Evolutionary conservation across 35 echinoderm and acorn worm species (phyloP).

Genomic region (Apostichopus parvimensis): DNA sequence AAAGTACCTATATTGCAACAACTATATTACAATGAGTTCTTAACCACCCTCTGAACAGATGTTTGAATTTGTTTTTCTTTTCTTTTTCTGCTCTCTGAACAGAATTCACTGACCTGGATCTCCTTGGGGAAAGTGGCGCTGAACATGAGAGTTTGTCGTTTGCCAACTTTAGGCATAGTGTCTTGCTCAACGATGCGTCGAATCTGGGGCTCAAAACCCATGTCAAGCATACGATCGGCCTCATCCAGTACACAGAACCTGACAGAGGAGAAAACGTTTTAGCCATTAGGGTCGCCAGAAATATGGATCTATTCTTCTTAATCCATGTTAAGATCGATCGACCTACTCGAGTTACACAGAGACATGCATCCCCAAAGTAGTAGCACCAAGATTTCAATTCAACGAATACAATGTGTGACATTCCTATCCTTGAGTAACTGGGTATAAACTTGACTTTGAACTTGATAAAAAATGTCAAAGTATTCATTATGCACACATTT

Average conservation of each 20-base stretch:
- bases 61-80: no score
- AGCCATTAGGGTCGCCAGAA: neutral
- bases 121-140: conserved; percentile 97
- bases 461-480: neutral
- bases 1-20: no score
- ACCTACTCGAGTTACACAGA: neutral
- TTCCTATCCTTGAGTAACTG: no score
- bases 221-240: conserved; percentile 98
- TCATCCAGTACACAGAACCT: conserved; percentile 89
- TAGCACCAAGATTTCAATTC: no score
- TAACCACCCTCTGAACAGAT: no score
- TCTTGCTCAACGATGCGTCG: conserved; percentile 94
- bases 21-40: no score
- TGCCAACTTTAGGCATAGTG: conserved; percentile 92
- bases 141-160: conserved; percentile 97
- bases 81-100: no score
- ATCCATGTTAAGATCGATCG: no score
- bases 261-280: neutral
- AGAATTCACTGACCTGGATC: conserved; percentile 77
- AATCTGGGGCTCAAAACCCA: conserved; percentile 99
- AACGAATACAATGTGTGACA: no score
- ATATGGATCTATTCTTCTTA: conserved; percentile 42
- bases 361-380: no score
- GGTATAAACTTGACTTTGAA: no score
- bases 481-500: neutral